These are phyloP conservation scores for Zaprionus lineosus DNA, from an alignment of 2,888 invertebrate species.

Conservation along the genomic window DNA sequence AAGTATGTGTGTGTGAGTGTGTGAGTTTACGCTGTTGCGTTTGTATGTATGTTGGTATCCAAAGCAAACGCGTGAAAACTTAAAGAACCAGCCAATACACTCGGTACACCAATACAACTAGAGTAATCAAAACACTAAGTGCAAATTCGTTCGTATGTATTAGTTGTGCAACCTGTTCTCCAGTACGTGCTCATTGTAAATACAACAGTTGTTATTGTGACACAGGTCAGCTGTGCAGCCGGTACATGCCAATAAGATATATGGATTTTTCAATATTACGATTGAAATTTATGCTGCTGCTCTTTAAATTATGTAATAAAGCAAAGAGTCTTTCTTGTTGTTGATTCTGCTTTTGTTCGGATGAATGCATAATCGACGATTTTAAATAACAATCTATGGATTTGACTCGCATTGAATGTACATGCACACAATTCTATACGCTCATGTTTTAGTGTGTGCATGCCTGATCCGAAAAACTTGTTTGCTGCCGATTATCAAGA, in stretches of 20 bases:
- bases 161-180: conserved; percentile 64
- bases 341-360: no score
- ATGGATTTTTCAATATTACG: conserved; percentile 58
- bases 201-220: conserved; percentile 19
- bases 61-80: conserved; percentile 35
- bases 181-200: conserved; percentile 15
- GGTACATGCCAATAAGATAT: conserved; percentile 43
- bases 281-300: conserved; percentile 5
- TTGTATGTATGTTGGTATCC: conserved; percentile 17
- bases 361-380: conserved; percentile 36
- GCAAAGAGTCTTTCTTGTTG: conserved; percentile 12
- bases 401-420: background rate
- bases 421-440: background rate
- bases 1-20: conserved; percentile 13
- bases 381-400: conserved; percentile 7
- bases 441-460: background rate
- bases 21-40: background rate
- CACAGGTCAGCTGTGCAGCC: conserved; percentile 51
- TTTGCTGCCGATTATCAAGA: conserved; percentile 57
- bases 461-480: conserved; percentile 38
- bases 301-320: conserved; percentile 47
- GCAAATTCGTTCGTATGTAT: conserved; percentile 20
- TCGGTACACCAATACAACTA: conserved; percentile 18
- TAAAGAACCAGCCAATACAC: conserved; percentile 27
- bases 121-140: conserved; percentile 1